Evolutionary conservation across 1,140 invertebrate species (phyloP), one percentile per base, ranked within the genome.

Genomic region (Wasmannia auropunctata): DNA sequence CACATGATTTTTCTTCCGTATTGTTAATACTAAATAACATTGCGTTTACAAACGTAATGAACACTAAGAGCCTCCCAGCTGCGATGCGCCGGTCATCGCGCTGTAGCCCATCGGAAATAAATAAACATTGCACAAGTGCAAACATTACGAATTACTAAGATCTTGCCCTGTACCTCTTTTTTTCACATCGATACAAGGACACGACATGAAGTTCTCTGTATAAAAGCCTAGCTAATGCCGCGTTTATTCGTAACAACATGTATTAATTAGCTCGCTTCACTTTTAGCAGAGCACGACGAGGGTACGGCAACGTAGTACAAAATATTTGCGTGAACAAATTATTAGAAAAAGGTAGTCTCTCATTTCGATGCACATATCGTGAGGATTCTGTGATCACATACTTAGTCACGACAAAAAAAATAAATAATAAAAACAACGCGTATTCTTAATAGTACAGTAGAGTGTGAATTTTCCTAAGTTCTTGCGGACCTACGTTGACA

Each of bases 401-500:
- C 62, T 31, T 31, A 34, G 49, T 43, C 31, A 46, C 16, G n/a
- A 56, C 63, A 69, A 51, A 49, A 63, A 37, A 62, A 72, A 63
- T 46, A 28, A 80, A n/a, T n/a, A n/a, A n/a, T n/a, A n/a, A n/a
- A n/a, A 34, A 40, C 69, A 60, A 62, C 37, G 6, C 60, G 19
- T 58, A 11, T 65, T 83, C 37, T 93, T 91, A 95, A 84, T 95
- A 95, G 49, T 91, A 94, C 6, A 95, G 62, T 74, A 95, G 85
- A 74, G 90, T 87, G 49, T 95, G 95, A 88, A 95, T 91, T 87
- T 93, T 94, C 62, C 93, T 92, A 56, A 95, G 87, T 77, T 95
- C 95, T n/a, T 92, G 87, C 5, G 93, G 88, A 14, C 94, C 93
- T 46, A 95, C 93, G 10, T 93, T 92, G 6, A 95, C 31, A 28